Evolutionary conservation across 2,113 vertebrate genomes (phyloP), one percentile per base, ranked within the genome.

Genomic region (Oncorhynchus masou): DNA sequence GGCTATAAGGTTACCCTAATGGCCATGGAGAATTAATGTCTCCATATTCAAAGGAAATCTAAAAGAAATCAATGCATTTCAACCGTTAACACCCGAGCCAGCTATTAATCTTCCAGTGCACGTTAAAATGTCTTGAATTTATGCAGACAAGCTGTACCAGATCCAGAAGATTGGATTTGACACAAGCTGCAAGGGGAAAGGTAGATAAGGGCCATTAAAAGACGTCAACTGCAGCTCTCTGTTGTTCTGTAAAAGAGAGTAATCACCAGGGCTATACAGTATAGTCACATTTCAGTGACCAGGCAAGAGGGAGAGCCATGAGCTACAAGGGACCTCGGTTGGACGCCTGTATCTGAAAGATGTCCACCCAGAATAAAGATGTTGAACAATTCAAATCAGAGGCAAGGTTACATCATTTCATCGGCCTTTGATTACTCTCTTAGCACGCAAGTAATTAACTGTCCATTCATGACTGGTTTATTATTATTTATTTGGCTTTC

Each of bases 141-240:
- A 68, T 39, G 66, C 19, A 27, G 66, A 68, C 29, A 68, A 68
- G 66, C 31, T 34, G 31, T 25, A 34, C 25, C 66, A 29, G 27
- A 68, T 68, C 31, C 16, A 16, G 16, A 16, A 20, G 31, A 68
- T 68, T 68, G 66, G 16, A 27, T 67, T 29, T 67, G 65, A 68
- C 31, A 9, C 15, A 39, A 68, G 31, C 27, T 67, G 31, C 31
- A 34, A 34, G 67, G 16, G 31, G 29, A 45, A 34, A n/a, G 67
- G 29, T 39, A 68, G 67, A 68, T 68, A 68, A 68, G 67, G 29
- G 13, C 31, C 29, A 68, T 68, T 68, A 20, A n/a, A 45, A 68
- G 31, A 20, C 2, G 11, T 13, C 31, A 31, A n/a, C 31, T 68
- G 31, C 15, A 19, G 19, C 67, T 20, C 13, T 34, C 16, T 68